phyloP scores from a whole-genome alignment of 2,113 vertebrate species.

The Chitala chitala region DNA sequence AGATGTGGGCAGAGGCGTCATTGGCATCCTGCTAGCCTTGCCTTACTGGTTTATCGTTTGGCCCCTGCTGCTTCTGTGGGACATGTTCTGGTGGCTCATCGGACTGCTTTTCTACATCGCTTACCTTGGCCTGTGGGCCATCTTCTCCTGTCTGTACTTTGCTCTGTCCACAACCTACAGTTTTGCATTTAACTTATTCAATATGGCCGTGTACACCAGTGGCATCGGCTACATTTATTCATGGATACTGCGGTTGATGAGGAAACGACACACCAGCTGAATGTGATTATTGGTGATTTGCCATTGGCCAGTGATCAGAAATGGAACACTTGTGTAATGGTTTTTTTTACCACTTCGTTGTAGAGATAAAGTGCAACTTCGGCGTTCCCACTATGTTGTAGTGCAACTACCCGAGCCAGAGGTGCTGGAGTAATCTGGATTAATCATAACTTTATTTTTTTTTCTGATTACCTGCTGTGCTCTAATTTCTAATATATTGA shows the following conservation, averaged over 20 bases:
- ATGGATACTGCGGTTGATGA: background rate
- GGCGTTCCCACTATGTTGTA: no score
- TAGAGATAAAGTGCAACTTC: no score
- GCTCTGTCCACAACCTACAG: background rate
- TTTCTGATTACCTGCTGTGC: no score
- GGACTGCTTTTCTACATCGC: background rate
- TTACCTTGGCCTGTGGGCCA: background rate
- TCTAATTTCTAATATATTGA: no score
- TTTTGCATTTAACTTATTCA: constrained; percentile 12
- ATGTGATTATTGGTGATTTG: background rate
- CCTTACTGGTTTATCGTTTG: constrained; percentile 1
- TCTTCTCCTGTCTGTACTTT: background rate
- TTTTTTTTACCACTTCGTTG: background rate
- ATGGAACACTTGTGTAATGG: background rate
- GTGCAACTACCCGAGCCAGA: no score
- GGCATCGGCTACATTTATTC: background rate
- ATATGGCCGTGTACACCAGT: background rate
- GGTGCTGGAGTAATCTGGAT: no score
- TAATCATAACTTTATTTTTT: no score
- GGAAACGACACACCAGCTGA: background rate
- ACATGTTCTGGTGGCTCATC: background rate
- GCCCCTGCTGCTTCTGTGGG: background rate
- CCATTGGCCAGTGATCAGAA: background rate
- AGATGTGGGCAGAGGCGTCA: background rate
- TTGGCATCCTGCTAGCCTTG: background rate